Evolutionary conservation across 92 coral and sea anemone species (phyloP).

Genomic region (Porites lobata): DNA sequence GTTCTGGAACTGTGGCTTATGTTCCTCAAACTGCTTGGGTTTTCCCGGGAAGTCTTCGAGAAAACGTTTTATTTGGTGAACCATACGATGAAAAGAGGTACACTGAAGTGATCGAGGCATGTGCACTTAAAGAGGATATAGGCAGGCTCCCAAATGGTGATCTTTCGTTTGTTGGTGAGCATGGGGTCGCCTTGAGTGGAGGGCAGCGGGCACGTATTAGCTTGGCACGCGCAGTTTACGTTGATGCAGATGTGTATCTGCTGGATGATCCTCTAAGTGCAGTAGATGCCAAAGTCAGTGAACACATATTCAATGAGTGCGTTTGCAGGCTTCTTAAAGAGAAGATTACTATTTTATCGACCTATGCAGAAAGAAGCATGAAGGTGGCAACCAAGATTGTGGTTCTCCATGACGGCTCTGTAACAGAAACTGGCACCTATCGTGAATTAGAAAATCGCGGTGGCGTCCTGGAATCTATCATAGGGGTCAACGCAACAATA

Average conservation of each 20-base stretch:
- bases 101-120: conserved; percentile 7
- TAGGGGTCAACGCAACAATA: background rate
- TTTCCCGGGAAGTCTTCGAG: conserved; percentile 35
- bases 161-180: conserved; percentile 35
- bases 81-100: conserved; percentile 23
- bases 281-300: conserved; percentile 36
- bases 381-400: conserved; percentile 16
- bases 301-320: conserved; percentile 15
- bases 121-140: conserved; percentile 5
- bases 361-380: background rate
- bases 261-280: conserved; percentile 32
- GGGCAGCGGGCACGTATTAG: conserved; percentile 46
- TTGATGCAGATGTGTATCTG: conserved; percentile 32
- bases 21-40: conserved; percentile 31
- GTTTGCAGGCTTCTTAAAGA: conserved; percentile 3
- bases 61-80: conserved; percentile 36
- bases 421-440: background rate
- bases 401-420: conserved; percentile 14
- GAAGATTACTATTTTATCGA: conserved; percentile 7
- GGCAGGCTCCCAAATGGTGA: conserved; percentile 17
- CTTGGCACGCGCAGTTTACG: conserved; percentile 49
- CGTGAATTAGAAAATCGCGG: background rate
- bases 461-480: background rate
- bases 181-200: conserved; percentile 38
- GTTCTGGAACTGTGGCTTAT: conserved; percentile 26